phyloP scores from a whole-genome alignment of 2,113 vertebrate genomes.

The Sylvilagus bachmani region DNA sequence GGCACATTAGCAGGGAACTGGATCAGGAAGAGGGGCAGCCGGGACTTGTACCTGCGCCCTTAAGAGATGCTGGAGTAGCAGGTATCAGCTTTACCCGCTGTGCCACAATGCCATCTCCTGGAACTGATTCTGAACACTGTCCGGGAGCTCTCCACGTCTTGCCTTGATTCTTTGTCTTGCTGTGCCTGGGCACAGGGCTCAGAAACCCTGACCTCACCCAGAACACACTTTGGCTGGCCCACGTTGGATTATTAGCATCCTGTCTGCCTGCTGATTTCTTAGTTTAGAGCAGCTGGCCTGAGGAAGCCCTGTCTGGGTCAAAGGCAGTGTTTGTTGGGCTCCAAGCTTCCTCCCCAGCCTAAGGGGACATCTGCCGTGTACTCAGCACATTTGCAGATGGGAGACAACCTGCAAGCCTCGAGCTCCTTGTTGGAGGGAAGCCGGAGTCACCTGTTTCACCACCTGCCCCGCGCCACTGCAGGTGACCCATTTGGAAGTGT shows the following conservation, averaged over 20 bases:
- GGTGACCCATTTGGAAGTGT: constrained; percentile 57
- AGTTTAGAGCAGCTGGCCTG: background rate
- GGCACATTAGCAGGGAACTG: too few relatives aligned
- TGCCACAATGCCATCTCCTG: too few relatives aligned
- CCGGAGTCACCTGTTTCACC: constrained; percentile 20
- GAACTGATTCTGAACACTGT: background rate
- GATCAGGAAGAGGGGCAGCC: too few relatives aligned
- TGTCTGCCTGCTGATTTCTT: constrained; percentile 2
- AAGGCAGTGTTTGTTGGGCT: background rate
- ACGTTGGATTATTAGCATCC: background rate
- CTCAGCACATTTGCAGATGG: background rate
- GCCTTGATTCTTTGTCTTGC: background rate
- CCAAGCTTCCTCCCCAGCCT: background rate
- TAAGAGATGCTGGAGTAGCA: too few relatives aligned
- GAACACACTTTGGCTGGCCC: background rate
- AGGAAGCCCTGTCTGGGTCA: background rate
- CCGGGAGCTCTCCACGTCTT: background rate
- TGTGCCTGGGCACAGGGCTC: background rate
- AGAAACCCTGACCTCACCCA: background rate
- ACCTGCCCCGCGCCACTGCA: background rate
- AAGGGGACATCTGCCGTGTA: background rate
- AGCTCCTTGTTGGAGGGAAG: background rate
- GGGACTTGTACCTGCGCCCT: too few relatives aligned
- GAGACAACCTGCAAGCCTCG: background rate
- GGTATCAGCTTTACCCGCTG: too few relatives aligned